phyloP scores from a whole-genome alignment of 2,888 invertebrate species.

The Craniophora ligustri region DNA sequence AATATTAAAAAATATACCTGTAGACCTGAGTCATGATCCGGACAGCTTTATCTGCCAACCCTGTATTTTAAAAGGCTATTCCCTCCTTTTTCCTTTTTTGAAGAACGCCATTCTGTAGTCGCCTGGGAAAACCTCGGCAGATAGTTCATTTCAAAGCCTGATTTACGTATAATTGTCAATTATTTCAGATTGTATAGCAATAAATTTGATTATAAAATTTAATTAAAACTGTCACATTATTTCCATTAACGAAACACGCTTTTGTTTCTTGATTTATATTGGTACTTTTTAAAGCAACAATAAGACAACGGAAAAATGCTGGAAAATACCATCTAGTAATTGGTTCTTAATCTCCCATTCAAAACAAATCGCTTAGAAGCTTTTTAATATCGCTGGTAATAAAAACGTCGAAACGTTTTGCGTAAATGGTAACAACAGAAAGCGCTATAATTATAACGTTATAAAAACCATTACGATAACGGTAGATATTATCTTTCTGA shows the following conservation, averaged over 20 bases:
- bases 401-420: conserved; percentile 3
- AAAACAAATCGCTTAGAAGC: conserved; percentile 25
- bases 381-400: conserved; percentile 21
- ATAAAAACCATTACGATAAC: conserved; percentile 21
- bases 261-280: conserved; percentile 5
- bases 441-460: conserved; percentile 18
- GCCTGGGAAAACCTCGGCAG: no score
- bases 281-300: neutral
- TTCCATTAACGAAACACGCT: neutral
- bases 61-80: no score
- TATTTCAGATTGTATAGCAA: no score
- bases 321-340: conserved; percentile 20
- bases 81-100: no score
- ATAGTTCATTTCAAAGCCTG: no score
- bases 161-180: no score
- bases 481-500: conserved; percentile 25
- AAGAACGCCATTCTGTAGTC: no score
- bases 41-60: no score
- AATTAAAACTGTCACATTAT: neutral
- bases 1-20: no score
- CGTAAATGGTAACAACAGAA: neutral
- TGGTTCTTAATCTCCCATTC: conserved; percentile 35
- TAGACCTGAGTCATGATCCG: no score
- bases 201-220: no score
- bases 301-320: conserved; percentile 18